A percentile compares a stretch with the other conserved stretches of the same genome.
phyloP scores from a whole-genome alignment of 2,888 invertebrate species.

The Bimastos eiseni region DNA sequence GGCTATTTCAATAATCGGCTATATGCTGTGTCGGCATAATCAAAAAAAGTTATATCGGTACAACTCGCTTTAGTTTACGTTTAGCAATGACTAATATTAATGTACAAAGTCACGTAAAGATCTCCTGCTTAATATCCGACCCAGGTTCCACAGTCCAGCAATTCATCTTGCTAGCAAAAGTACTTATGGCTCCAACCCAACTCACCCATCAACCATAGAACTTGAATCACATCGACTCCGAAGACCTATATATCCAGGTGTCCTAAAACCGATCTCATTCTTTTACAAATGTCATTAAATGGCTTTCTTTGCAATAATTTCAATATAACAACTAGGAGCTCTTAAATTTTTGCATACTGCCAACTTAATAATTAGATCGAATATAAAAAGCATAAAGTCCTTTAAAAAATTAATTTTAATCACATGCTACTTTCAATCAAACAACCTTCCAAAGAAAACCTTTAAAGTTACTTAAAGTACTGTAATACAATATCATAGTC shows the following conservation, averaged over 20 bases:
- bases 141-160: conserved; percentile 2
- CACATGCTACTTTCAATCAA: not conserved
- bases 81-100: too few relatives aligned
- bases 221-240: conserved; percentile 21
- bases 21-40: too few relatives aligned
- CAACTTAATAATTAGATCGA: not conserved
- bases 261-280: conserved; percentile 26
- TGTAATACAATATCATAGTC: not conserved
- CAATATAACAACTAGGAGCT: not conserved
- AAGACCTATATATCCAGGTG: conserved; percentile 27
- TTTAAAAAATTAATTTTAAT: not conserved
- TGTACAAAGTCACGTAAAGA: not conserved
- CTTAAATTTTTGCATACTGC: not conserved
- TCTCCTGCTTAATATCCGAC: conserved; percentile 1
- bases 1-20: too few relatives aligned
- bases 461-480: not conserved
- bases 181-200: not conserved
- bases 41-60: not conserved
- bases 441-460: not conserved
- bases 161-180: not conserved
- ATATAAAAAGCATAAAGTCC: not conserved
- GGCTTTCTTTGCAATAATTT: not conserved
- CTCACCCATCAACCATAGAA: conserved; percentile 22
- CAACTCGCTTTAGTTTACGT: too few relatives aligned
- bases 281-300: not conserved